A percentile compares a stretch with the other conserved stretches of the same genome.
phyloP scores from a whole-genome alignment of 2,888 invertebrate genomes.

The Camptogramma bilineatum region DNA sequence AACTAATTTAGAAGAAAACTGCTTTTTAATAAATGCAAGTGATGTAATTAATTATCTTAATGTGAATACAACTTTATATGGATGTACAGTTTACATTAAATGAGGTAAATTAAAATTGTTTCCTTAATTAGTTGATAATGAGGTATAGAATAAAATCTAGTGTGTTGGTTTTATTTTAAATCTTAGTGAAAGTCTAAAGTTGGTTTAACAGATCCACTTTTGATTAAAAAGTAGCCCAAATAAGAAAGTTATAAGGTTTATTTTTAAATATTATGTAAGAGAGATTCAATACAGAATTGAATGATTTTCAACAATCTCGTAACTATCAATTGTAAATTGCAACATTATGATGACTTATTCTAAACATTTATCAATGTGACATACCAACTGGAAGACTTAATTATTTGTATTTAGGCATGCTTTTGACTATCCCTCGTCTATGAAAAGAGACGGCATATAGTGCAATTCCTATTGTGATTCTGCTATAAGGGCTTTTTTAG shows the following conservation, averaged over 20 bases:
- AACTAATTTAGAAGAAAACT: constrained; percentile 23
- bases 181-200: background rate
- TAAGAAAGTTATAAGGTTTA: constrained; percentile 15
- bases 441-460: too few species aligned
- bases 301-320: background rate
- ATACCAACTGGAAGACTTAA: too few species aligned
- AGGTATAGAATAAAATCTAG: background rate
- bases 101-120: constrained; percentile 15
- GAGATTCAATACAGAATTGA: background rate
- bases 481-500: too few species aligned
- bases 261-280: constrained; percentile 1
- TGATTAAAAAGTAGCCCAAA: background rate
- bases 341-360: too few species aligned
- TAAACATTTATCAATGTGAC: too few species aligned
- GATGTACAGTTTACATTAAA: constrained; percentile 9
- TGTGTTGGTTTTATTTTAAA: constrained; percentile 1
- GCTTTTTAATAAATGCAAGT: constrained; percentile 26
- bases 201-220: background rate
- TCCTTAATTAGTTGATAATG: constrained; percentile 17
- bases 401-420: too few species aligned
- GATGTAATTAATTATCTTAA: constrained; percentile 27
- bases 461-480: too few species aligned
- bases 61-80: constrained; percentile 16
- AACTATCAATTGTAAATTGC: too few species aligned
- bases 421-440: too few species aligned